Percentiles rank a stretch among this genome's conserved stretches.
Evolutionary conservation across 2,113 vertebrate species (phyloP).

Genomic region (Centrocercus urophasianus): DNA sequence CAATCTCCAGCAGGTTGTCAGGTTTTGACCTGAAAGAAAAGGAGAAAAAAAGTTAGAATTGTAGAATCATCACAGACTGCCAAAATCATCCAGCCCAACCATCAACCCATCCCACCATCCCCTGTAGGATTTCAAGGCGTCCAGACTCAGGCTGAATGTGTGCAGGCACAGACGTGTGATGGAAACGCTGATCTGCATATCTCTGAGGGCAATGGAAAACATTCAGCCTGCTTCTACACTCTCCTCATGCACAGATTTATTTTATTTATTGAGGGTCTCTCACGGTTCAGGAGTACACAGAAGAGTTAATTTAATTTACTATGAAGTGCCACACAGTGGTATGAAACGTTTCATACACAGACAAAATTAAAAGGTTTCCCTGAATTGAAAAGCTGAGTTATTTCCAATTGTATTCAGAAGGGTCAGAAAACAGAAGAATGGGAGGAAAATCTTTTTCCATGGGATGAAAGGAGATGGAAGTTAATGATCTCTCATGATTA

Average conservation of each 20-base stretch:
- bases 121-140: neutral
- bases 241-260: neutral
- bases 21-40: neutral
- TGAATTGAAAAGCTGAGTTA: constrained; percentile 16
- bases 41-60: too few relatives aligned
- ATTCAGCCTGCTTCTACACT: neutral
- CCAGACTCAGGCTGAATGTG: neutral
- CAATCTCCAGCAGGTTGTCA: neutral
- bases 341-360: neutral
- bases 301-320: constrained; percentile 22
- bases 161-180: neutral
- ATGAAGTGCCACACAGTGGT: neutral
- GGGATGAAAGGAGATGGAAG: neutral
- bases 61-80: too few relatives aligned
- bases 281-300: neutral
- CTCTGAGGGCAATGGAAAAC: neutral
- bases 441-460: constrained; percentile 4
- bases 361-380: constrained; percentile 12
- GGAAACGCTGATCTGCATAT: neutral
- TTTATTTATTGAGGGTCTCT: constrained; percentile 13
- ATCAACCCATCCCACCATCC: too few relatives aligned
- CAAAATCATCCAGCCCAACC: too few relatives aligned
- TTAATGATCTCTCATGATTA: constrained; percentile 22
- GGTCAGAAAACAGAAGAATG: neutral
- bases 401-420: neutral